phyloP scores from a whole-genome alignment of 2,888 invertebrate species.

The Toxonevra muliebris region DNA sequence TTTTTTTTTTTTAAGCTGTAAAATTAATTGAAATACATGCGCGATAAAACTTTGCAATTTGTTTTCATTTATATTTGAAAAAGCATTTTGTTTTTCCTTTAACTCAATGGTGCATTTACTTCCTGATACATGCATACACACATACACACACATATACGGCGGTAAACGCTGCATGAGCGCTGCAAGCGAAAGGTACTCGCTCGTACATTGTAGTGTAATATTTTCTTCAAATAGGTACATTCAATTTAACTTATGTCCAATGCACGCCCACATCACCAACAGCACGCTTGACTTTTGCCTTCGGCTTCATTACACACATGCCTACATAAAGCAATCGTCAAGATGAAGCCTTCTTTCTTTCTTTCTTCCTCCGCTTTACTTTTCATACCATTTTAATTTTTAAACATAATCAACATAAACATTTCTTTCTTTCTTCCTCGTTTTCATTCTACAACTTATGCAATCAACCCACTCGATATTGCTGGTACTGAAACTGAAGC shows the following conservation, averaged over 20 bases:
- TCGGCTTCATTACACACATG: slow-evolving; percentile 8
- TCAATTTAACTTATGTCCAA: too few species aligned
- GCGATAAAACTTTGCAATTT: slow-evolving; percentile 29
- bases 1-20: slow-evolving; percentile 19
- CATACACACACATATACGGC: not conserved
- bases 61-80: slow-evolving; percentile 14
- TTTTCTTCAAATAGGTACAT: too few species aligned
- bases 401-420: slow-evolving; percentile 2
- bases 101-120: slow-evolving; percentile 18
- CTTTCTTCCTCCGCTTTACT: too few species aligned
- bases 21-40: slow-evolving; percentile 30
- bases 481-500: not conserved
- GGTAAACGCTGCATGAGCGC: not conserved
- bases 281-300: not conserved
- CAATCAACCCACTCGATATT: slow-evolving; percentile 16
- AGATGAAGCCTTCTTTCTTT: too few species aligned
- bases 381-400: too few species aligned
- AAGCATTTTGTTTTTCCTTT: not conserved
- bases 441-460: slow-evolving; percentile 15
- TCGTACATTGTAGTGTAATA: too few species aligned
- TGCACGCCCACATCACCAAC: too few species aligned
- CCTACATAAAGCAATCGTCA: too few species aligned
- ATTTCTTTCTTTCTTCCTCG: slow-evolving; percentile 8
- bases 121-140: not conserved
- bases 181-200: not conserved